Evolutionary conservation across 2,797 vertebrate species (phyloP), one percentile per base, ranked within the genome.

Genomic region (Pseudochaenichthys georgianus): DNA sequence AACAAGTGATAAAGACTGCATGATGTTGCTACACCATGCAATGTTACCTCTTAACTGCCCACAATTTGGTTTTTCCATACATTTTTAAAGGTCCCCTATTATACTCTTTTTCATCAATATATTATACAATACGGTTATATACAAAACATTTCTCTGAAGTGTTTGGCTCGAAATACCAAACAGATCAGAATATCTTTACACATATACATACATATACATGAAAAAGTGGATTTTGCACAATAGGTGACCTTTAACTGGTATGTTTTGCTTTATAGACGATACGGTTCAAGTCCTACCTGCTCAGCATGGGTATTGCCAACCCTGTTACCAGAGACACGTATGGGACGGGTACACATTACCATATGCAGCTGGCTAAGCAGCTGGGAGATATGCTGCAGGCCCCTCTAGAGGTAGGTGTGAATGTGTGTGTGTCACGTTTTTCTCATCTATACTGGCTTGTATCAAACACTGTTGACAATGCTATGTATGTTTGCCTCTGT

Each of bases 241-340:
- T 28, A 28, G 28, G 28, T 28, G 28, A 28, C 28, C 28, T 28
- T 28, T 28, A 5, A 28, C 4, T 1, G 28, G 28, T 52, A 15
- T 66, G 8, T 81, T 81, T 31, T 81, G 3, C 73, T 77, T 38
- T 66, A 58, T 73, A 96, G 98, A 99, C 98, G 2, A 97, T 99
- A 78, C 95, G 96, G 46, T 99, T 99, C 85, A 99, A 99, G 81
- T 99, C 98, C 19, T 99, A 99, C 84, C 94, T 99, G 13, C 90
- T 99, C 84, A 99, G 98, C 88, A 99, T 99, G 98, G 98, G 98
- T 48, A 99, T 99, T 65, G 97, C 97, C 72, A 95, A 99, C 86
- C 98, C 98, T 19, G 98, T 99, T 23, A 99, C 98, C 4, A 95
- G 98, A 76, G 98, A 99, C 88, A 99, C 98, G 0, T 94, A 96